These are phyloP conservation scores for Notothenia rossii DNA, from an alignment of 2,113 vertebrate species.

Conservation along the genomic window DNA sequence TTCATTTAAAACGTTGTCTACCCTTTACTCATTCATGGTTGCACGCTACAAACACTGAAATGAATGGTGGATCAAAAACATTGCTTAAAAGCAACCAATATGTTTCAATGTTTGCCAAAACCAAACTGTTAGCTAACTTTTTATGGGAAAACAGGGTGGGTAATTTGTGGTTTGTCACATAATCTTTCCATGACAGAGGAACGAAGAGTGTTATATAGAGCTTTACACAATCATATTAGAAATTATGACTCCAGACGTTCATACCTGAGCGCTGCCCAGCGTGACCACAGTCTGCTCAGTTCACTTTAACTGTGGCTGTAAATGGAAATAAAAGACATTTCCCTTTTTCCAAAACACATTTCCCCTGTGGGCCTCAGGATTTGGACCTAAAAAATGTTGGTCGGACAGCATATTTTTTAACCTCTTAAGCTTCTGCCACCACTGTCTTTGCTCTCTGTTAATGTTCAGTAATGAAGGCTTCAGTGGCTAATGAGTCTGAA, in stretches of 20 bases:
- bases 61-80: constrained; percentile 20
- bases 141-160: constrained; percentile 18
- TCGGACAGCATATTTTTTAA: constrained; percentile 17
- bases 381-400: constrained; percentile 20
- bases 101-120: constrained; percentile 7
- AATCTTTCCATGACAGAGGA: constrained; percentile 15
- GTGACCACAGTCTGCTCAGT: constrained; percentile 35
- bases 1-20: not conserved
- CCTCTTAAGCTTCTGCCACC: constrained; percentile 19
- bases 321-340: constrained; percentile 9
- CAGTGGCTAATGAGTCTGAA: constrained; percentile 51
- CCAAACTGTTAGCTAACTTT: constrained; percentile 14
- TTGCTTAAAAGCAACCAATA: constrained; percentile 1
- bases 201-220: constrained; percentile 1
- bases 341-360: not conserved
- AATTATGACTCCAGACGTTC: constrained; percentile 37
- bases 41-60: constrained; percentile 11
- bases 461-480: constrained; percentile 43
- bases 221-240: constrained; percentile 26
- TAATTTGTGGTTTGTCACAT: constrained; percentile 31
- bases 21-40: constrained; percentile 22
- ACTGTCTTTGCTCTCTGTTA: constrained; percentile 31
- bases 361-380: not conserved
- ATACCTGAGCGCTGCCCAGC: constrained; percentile 45
- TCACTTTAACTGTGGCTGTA: not conserved